Evolutionary conservation across 2,888 invertebrate genomes (phyloP), one percentile per base, ranked within the genome.

Genomic region (Ernsta delagoae): DNA sequence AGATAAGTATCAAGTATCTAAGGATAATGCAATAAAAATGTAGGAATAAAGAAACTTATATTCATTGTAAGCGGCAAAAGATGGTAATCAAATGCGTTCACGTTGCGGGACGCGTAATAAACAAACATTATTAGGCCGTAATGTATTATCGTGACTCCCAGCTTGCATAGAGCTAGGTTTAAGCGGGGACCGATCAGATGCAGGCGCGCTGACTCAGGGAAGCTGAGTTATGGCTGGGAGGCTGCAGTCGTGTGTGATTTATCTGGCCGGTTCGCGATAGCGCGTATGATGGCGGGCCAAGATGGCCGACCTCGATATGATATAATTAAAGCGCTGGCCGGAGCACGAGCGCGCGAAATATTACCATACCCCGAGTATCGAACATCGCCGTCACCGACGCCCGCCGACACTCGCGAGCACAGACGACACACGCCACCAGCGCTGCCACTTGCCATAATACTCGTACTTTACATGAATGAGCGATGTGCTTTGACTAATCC

Each of bases 261-360:
- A 77, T 75, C 75, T 68, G 72, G 64, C 70, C 65, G 59, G 63
- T 64, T 64, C 59, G 59, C 69, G 71, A 60, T 68, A 74, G 70
- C 72, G 72, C 73, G 73, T 68, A 68, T 68, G 68, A 68, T 68
- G 68, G 62, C 68, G 71, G 72, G 69, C 45, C 72, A 72, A 81
- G 85, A 84, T 85, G 75, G 74, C 75, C 65, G 78, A 63, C 73
- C 72, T 78, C 82, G 88, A 88, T 89, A 89, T 86, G 83, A 87
- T 88, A 86, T 89, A 88, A 89, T 88, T 87, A 88, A 88, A 83
- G 79, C 80, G 84, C 79, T 78, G 78, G 77, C 73, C 79, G 77
- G 79, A 71, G 86, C 88, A 87, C 87, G 88, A 87, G 84, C 88
- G 85, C 83, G 84, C 85, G 82, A 84, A 86, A 87, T 88, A 89